Evolutionary conservation across 2,113 vertebrate genomes (phyloP), one percentile per base, ranked within the genome.

Genomic region (Sylvilagus bachmani): DNA sequence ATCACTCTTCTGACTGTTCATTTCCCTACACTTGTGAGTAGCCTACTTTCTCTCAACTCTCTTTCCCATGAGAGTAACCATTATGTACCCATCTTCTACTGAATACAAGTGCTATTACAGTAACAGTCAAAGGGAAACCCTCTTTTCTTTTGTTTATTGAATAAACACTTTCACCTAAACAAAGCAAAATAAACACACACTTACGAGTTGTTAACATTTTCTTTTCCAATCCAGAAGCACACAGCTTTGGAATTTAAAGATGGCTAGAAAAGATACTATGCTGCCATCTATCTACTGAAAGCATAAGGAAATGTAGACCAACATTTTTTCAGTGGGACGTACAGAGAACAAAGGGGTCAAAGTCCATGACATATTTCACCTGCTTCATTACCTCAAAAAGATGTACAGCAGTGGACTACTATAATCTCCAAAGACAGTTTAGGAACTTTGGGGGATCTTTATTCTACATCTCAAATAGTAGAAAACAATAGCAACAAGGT

Each of bases 211-310:
- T 93, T 87, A 96, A 94, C 67, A 86, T 49, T 91, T 86, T 83
- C 25, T 73, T 90, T 91, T 69, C 91, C 31, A 64, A 78, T 38
- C n/a, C 13, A 88, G 13, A 55, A 69, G 58, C 62, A 80, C 7
- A 64, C 10, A 36, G 82, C 78, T 93, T 70, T 82, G 66, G 58
- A 71, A 90, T 53, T 70, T 21, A 82, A 92, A 44, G 81, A 92
- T 21, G 33, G 36, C 81, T 81, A 85, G n/a, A 17, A 67, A 93
- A 96, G 89, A 95, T 77, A 73, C 91, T 61, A 82, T 97, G 83
- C 94, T 97, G 96, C 95, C 95, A 92, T 77, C 97, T 97, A 90
- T 29, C 96, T 96, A 80, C 58, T 29, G 25, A 95, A 62, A 80
- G 49, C 33, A 86, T 70, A 86, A 69, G 31, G 67, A 81, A 86